Conservation (phyloP, 2,888 invertebrate species). For the Sarcophaga rosellei region DNA sequence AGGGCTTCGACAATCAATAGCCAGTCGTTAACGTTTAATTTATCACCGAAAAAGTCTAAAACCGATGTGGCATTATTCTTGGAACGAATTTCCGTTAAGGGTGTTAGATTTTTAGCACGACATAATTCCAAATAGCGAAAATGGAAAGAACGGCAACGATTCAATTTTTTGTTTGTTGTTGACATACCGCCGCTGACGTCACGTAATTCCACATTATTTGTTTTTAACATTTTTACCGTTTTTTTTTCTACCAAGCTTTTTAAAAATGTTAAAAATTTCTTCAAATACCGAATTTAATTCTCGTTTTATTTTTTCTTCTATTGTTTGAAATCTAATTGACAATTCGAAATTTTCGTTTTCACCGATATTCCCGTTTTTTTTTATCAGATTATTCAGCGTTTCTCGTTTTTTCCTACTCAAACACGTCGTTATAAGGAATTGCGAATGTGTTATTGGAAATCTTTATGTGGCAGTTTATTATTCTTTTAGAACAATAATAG, state of each 20-base stretch:
- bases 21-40: slow-evolving; percentile 90
- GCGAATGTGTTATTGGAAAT: neutral
- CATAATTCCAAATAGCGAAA: slow-evolving; percentile 80
- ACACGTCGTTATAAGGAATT: neutral
- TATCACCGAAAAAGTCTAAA: slow-evolving; percentile 88
- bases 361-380: slow-evolving; percentile 13
- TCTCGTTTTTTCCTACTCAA: neutral
- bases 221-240: slow-evolving; percentile 62
- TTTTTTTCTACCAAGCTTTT: too few species aligned
- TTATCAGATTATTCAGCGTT: slow-evolving; percentile 23
- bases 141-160: slow-evolving; percentile 79
- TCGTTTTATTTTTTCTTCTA: too few species aligned
- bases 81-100: slow-evolving; percentile 76
- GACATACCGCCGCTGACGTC: slow-evolving; percentile 64
- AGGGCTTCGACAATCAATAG: slow-evolving; percentile 88
- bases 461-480: slow-evolving; percentile 19
- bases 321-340: too few species aligned
- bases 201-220: slow-evolving; percentile 67
- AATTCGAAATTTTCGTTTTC: too few species aligned
- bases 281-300: too few species aligned
- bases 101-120: slow-evolving; percentile 78
- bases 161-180: slow-evolving; percentile 74
- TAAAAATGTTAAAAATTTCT: too few species aligned
- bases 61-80: slow-evolving; percentile 82
- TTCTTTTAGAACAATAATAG: slow-evolving; percentile 38